Conservation (phyloP, 2,888 invertebrate genomes). For the Scaptodrosophila latifasciaeformis region DNA sequence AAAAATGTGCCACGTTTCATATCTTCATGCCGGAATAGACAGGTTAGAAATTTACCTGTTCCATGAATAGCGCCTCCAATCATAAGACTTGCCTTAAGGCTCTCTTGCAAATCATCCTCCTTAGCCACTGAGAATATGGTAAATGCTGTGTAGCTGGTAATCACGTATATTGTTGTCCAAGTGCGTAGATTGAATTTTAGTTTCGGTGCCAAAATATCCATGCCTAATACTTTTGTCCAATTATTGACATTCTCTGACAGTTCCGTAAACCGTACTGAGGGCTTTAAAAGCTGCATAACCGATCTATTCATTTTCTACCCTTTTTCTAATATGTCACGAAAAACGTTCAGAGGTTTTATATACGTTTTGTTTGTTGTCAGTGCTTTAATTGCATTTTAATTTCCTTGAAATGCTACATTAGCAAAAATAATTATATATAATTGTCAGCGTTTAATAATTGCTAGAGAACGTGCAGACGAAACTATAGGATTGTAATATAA, state of each 20-base stretch:
- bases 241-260: slow-evolving; percentile 27
- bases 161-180: slow-evolving; percentile 12
- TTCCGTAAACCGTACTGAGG: slow-evolving; percentile 18
- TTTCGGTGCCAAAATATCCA: slow-evolving; percentile 25
- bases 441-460: no score
- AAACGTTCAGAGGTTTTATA: no score
- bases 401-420: no score
- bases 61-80: slow-evolving; percentile 36
- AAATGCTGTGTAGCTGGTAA: slow-evolving; percentile 20
- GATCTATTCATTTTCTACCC: background rate
- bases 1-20: slow-evolving; percentile 16
- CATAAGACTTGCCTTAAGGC: slow-evolving; percentile 38
- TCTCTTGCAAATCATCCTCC: slow-evolving; percentile 31
- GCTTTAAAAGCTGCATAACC: slow-evolving; percentile 6
- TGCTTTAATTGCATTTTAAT: no score
- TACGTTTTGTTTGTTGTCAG: no score
- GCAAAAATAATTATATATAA: no score
- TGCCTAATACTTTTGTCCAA: slow-evolving; percentile 26
- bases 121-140: slow-evolving; percentile 14
- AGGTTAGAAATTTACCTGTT: slow-evolving; percentile 16
- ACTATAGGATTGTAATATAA: no score
- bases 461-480: no score
- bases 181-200: slow-evolving; percentile 25
- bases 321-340: no score
- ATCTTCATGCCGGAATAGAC: slow-evolving; percentile 24